Evolutionary conservation across 2,797 vertebrate genomes (phyloP), one percentile per base, ranked within the genome.

Genomic region (Trachops cirrhosus): DNA sequence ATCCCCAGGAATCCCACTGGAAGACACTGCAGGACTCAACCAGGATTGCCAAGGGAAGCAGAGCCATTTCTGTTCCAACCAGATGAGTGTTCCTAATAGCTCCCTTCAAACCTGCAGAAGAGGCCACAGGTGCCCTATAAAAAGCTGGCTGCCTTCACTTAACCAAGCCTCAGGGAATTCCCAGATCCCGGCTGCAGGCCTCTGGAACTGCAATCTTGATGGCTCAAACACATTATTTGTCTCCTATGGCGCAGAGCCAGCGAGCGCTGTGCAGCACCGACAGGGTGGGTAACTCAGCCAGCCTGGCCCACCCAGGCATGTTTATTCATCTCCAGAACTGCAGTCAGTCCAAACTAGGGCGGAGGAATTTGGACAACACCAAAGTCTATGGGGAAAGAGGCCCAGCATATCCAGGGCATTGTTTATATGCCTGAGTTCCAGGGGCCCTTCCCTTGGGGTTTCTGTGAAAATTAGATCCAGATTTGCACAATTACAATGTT

Each of bases 381-480:
- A 18, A 83, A 75, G 77, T 50, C 18, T 9, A 5, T 24, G 41
- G n/a, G 46, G 37, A 78, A n/a, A 92, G 37, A 86, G 54, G n/a
- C 84, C 59, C 57, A 4, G 21, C 44, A 74, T 22, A 57, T 8
- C 80, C 70, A 46, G 24, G 41, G 52, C 16, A 22, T 22, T 89
- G 75, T 86, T 92, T 80, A 29, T 29, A 73, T 29, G 77, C 59
- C 37, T 54, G 86, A 64, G 64, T 78, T 50, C 48, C 94, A 92
- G 24, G 32, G 52, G 80, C 48, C 34, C 79, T 88, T 89, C 94
- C 91, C 78, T 80, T 9, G 59, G 92, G 95, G 79, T 22, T 74
- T 79, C 93, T 73, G 91, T 96, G 96, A 91, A 95, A 97, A 96
- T 77, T 73, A 86, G 95, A 95, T 54, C 50, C 29, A 39, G 64